A percentile compares a stretch with the other conserved stretches of the same genome.
phyloP scores from a whole-genome alignment of 2,888 invertebrate species.

The Deroplatys truncata region DNA sequence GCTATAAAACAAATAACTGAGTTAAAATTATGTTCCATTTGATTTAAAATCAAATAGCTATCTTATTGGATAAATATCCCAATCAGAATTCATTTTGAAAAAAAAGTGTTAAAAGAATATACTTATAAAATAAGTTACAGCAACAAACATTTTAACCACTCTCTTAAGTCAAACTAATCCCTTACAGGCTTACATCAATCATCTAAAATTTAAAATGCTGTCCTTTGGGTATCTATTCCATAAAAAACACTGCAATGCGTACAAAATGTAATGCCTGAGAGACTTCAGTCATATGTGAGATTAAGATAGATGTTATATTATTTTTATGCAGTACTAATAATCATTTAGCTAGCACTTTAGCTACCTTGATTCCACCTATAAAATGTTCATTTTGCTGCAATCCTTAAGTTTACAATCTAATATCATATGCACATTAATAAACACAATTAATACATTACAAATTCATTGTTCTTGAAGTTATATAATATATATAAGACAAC shows the following conservation, averaged over 20 bases:
- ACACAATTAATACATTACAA: not conserved
- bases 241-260: not conserved
- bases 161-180: not conserved
- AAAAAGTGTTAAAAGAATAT: not conserved
- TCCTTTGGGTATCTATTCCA: not conserved
- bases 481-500: not conserved
- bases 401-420: not conserved
- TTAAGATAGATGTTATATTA: not conserved
- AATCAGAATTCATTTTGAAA: too few relatives aligned
- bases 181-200: not conserved
- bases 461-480: not conserved
- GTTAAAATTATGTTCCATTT: too few relatives aligned
- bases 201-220: not conserved
- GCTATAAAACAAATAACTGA: too few relatives aligned
- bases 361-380: not conserved
- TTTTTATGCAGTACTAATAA: not conserved
- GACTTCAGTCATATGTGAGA: not conserved
- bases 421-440: not conserved
- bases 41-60: too few relatives aligned
- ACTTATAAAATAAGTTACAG: not conserved
- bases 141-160: not conserved
- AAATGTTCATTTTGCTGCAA: not conserved
- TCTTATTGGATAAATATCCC: too few relatives aligned
- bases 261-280: conserved; percentile 4
- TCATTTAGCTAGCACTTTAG: not conserved